phyloP scores from a whole-genome alignment of 1,140 invertebrate species.

The Odontomachus brunneus region DNA sequence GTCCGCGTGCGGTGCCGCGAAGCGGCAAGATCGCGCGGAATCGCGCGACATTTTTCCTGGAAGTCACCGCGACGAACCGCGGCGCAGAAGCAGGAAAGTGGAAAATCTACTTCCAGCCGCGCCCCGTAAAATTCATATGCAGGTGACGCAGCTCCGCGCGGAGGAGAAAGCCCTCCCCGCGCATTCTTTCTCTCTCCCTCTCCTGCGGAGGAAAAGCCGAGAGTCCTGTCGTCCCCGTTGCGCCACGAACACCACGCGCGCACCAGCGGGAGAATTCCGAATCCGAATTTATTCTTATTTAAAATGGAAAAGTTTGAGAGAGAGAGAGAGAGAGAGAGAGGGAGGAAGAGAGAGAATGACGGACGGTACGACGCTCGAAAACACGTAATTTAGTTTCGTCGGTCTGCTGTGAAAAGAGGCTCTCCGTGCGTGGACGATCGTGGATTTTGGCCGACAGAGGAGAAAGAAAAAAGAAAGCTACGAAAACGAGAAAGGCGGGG shows the following conservation, averaged over 20 bases:
- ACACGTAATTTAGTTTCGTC: constrained; percentile 80
- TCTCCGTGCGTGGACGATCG: constrained; percentile 31
- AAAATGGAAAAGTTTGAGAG: constrained; percentile 80
- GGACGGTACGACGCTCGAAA: constrained; percentile 63
- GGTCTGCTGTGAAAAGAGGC: constrained; percentile 31
- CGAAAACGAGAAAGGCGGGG: not conserved
- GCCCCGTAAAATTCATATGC: constrained; percentile 52
- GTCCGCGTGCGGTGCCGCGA: not conserved
- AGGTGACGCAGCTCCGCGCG: constrained; percentile 33
- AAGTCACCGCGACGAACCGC: not conserved
- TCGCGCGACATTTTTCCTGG: constrained; percentile 18
- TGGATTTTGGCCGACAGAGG: not conserved
- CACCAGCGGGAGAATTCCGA: constrained; percentile 45
- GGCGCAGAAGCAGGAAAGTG: constrained; percentile 32
- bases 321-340: too few relatives aligned
- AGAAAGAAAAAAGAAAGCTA: not conserved
- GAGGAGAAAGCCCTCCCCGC: not conserved
- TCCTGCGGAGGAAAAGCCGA: not conserved
- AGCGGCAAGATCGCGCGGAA: constrained; percentile 27
- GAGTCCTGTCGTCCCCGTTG: constrained; percentile 35
- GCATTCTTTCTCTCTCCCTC: not conserved
- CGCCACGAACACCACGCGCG: constrained; percentile 19
- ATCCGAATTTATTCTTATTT: constrained; percentile 83
- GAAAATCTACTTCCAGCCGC: constrained; percentile 49
- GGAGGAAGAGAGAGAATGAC: too few relatives aligned